phyloP scores from a whole-genome alignment of 1,140 invertebrate species.

The Lordiphosa mommai region DNA sequence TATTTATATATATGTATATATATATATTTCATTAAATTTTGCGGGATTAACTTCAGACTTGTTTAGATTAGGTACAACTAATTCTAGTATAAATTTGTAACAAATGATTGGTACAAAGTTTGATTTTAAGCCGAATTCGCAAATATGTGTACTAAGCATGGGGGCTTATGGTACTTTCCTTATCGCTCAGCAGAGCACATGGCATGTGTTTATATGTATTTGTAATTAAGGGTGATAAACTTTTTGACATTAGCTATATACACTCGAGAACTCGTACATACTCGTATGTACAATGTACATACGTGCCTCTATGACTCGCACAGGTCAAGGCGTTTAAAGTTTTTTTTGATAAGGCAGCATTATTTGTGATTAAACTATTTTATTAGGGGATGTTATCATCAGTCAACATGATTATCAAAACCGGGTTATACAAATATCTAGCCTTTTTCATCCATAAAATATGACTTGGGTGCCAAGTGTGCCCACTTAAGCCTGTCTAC shows the following conservation, averaged over 20 bases:
- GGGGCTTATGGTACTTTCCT: background rate
- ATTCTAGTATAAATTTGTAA: too few relatives aligned
- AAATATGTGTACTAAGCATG: constrained; percentile 2
- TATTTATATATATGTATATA: too few relatives aligned
- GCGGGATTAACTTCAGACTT: too few relatives aligned
- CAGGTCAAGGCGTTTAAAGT: too few relatives aligned
- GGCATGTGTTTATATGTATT: constrained; percentile 2
- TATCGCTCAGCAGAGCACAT: constrained; percentile 1
- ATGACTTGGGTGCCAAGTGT: constrained; percentile 9
- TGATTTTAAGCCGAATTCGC: too few relatives aligned
- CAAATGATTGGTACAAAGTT: too few relatives aligned
- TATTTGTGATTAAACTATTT: background rate
- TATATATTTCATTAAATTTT: too few relatives aligned
- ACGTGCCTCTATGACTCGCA: too few relatives aligned
- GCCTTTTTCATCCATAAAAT: constrained; percentile 16
- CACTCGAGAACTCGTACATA: constrained; percentile 8
- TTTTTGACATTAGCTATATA: constrained; percentile 50
- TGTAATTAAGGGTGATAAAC: constrained; percentile 61
- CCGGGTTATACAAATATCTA: background rate
- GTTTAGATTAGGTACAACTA: too few relatives aligned
- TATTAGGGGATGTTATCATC: background rate
- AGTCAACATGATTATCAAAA: constrained; percentile 7
- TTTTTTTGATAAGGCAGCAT: too few relatives aligned
- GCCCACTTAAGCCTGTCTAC: constrained; percentile 1
- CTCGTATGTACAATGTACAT: background rate